These are phyloP conservation scores for Lutjanus argentimaculatus DNA, from an alignment of 2,797 vertebrate genomes.

Conservation along the genomic window DNA sequence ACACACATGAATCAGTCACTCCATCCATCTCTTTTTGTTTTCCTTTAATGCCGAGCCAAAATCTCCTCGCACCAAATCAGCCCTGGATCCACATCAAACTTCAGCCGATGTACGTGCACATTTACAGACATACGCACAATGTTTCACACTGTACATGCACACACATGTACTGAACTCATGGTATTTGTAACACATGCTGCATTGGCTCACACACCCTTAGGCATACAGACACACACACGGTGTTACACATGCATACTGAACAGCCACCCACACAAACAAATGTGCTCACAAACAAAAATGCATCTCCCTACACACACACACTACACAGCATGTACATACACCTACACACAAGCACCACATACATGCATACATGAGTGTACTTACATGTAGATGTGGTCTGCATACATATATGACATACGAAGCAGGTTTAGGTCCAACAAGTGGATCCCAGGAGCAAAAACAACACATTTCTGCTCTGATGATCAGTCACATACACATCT, in stretches of 20 bases:
- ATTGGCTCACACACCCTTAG: not conserved
- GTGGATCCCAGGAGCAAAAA: not conserved
- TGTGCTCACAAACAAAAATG: not conserved
- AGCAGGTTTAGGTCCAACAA: not conserved
- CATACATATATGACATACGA: too few species aligned
- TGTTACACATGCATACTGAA: not conserved
- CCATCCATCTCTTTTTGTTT: conserved; percentile 6
- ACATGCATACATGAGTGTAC: too few species aligned
- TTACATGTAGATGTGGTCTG: too few species aligned
- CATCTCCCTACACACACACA: not conserved
- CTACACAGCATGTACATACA: not conserved
- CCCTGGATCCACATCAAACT: conserved; percentile 30
- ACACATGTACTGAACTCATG: not conserved
- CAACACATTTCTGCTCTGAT: not conserved
- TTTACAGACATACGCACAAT: not conserved
- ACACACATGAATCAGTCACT: conserved; percentile 9
- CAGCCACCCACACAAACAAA: not conserved
- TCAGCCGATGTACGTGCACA: not conserved
- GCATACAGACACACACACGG: not conserved
- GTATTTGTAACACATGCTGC: not conserved
- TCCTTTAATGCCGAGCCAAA: conserved; percentile 75
- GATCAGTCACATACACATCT: not conserved
- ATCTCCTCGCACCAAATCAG: conserved; percentile 80
- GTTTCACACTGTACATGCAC: not conserved
- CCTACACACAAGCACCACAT: not conserved